These are phyloP conservation scores for Acromyrmex echinatior DNA, from an alignment of 1,140 invertebrate species.

Conservation along the genomic window DNA sequence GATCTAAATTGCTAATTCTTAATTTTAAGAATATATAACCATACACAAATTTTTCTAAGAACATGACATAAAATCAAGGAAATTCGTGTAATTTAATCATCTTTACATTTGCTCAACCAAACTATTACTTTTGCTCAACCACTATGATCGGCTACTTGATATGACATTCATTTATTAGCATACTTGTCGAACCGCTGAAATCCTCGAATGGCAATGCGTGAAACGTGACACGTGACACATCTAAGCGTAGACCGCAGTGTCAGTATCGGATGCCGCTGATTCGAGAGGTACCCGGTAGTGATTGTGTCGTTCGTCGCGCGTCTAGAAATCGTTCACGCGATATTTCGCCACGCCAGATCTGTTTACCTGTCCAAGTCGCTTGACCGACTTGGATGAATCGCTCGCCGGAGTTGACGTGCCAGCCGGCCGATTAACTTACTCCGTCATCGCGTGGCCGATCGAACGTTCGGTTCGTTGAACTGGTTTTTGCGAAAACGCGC, in stretches of 20 bases:
- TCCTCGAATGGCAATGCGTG: constrained; percentile 6
- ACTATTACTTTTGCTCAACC: background rate
- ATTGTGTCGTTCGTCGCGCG: constrained; percentile 57
- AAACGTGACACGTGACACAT: constrained; percentile 43
- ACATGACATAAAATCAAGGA: background rate
- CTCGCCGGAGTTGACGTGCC: constrained; percentile 59
- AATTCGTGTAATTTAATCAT: background rate
- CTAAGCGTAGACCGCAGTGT: constrained; percentile 18
- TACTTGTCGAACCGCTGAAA: constrained; percentile 28
- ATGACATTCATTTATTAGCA: background rate
- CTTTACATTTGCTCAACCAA: background rate
- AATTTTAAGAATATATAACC: background rate
- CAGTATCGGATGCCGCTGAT: constrained; percentile 61
- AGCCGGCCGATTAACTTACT: constrained; percentile 56
- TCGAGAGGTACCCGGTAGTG: constrained; percentile 75
- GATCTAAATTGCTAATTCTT: background rate
- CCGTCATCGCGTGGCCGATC: constrained; percentile 42
- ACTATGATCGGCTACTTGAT: background rate
- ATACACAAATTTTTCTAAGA: background rate
- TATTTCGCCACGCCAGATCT: constrained; percentile 51
- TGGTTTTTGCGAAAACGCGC: constrained; percentile 53
- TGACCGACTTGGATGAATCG: constrained; percentile 65
- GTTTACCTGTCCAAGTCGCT: constrained; percentile 49
- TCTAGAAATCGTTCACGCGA: constrained; percentile 76
- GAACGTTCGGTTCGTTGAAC: constrained; percentile 54